phyloP scores from a whole-genome alignment of 2,888 invertebrate genomes.

The Pollenia angustigena region DNA sequence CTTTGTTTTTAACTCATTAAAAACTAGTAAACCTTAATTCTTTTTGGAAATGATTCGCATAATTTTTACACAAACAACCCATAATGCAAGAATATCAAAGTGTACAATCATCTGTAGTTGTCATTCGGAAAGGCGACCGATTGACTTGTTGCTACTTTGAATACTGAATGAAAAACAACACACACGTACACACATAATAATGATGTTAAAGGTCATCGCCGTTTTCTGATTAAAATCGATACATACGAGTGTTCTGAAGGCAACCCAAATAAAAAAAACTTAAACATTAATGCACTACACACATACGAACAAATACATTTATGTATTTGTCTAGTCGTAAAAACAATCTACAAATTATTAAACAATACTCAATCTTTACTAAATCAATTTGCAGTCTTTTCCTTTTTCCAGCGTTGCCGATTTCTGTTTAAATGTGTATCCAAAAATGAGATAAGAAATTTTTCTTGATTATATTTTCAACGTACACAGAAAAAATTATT shows the following conservation, averaged over 20 bases:
- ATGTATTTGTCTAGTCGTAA: too few species aligned
- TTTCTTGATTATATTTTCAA: too few species aligned
- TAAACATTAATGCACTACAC: not conserved
- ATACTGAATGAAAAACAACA: slow-evolving; percentile 9
- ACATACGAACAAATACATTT: not conserved
- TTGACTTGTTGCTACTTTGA: slow-evolving; percentile 15
- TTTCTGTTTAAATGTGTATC: too few species aligned
- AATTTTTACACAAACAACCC: too few species aligned
- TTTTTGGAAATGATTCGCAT: too few species aligned
- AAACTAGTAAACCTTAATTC: not conserved
- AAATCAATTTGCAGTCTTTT: too few species aligned
- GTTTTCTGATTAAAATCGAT: slow-evolving; percentile 50
- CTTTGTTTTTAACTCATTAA: not conserved
- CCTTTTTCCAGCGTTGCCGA: too few species aligned
- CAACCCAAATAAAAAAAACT: slow-evolving; percentile 23
- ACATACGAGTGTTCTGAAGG: slow-evolving; percentile 49
- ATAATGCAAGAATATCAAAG: not conserved
- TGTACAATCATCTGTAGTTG: slow-evolving; percentile 9
- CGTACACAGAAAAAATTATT: too few species aligned
- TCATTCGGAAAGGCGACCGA: slow-evolving; percentile 15
- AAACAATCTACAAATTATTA: too few species aligned
- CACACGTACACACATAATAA: slow-evolving; percentile 21
- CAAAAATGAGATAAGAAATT: too few species aligned
- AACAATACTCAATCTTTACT: too few species aligned
- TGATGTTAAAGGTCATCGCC: slow-evolving; percentile 64